phyloP scores from a whole-genome alignment of 2,113 vertebrate species.

The Pongo pygmaeus region DNA sequence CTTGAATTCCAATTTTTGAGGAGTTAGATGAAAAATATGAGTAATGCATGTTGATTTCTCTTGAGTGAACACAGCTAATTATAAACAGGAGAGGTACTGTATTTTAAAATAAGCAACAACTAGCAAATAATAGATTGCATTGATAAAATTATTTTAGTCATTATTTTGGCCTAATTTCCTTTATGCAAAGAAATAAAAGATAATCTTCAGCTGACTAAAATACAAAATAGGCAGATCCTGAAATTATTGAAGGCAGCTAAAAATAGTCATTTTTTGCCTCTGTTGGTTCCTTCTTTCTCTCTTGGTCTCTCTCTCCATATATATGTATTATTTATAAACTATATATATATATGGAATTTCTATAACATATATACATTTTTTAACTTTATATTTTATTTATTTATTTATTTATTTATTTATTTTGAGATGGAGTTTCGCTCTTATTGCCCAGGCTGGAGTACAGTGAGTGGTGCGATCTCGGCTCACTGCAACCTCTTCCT shows the following conservation, averaged over 20 bases:
- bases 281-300: neutral
- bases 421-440: too few species aligned
- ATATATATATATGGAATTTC: neutral
- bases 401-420: too few species aligned
- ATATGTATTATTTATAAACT: neutral
- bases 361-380: neutral
- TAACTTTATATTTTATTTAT: neutral
- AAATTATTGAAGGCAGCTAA: conserved; percentile 28
- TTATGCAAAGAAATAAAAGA: neutral
- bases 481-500: too few species aligned
- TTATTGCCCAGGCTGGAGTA: too few species aligned
- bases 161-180: conserved; percentile 44
- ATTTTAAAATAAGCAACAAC: neutral
- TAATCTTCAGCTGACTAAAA: neutral
- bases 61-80: neutral
- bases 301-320: neutral
- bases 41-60: neutral
- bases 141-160: conserved; percentile 6
- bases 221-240: conserved; percentile 14
- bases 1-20: neutral
- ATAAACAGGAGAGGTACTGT: neutral
- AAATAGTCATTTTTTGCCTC: neutral
- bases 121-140: neutral
- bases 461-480: too few species aligned
- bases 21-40: neutral